Conservation (phyloP, 2,113 vertebrate genomes). For the Aegithalos caudatus region DNA sequence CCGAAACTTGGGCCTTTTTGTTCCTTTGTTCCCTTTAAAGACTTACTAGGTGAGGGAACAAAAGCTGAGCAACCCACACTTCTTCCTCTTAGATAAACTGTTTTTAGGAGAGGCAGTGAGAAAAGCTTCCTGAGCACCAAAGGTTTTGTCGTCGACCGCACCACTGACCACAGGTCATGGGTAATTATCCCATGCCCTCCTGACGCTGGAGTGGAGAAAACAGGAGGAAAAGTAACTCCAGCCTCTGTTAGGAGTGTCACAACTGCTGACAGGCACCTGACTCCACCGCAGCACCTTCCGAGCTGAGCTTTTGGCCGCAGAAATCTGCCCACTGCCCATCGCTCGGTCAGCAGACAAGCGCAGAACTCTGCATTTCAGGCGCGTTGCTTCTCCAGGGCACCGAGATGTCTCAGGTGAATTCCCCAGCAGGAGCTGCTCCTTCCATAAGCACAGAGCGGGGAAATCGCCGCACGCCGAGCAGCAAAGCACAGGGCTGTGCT, state of each 20-base stretch:
- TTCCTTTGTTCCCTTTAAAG: not conserved
- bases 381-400: not conserved
- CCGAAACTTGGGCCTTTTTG: not conserved
- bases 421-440: not conserved
- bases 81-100: not conserved
- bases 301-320: not conserved
- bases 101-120: not conserved
- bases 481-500: rapidly evolving
- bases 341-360: rapidly evolving
- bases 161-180: not conserved
- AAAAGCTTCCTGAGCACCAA: not conserved
- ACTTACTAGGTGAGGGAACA: not conserved
- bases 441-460: rapidly evolving
- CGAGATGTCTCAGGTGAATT: not conserved
- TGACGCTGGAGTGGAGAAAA: not conserved
- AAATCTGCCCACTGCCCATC: rapidly evolving
- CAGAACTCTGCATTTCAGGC: rapidly evolving
- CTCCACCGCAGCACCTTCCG: rapidly evolving
- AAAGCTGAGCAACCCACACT: not conserved
- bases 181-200: rapidly evolving
- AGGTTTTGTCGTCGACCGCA: not conserved
- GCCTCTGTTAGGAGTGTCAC: rapidly evolving
- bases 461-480: rapidly evolving
- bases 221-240: not conserved
- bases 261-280: rapidly evolving